Evolutionary conservation across 2,888 invertebrate species (phyloP).

Genomic region (Brachypalpus laphriformis): DNA sequence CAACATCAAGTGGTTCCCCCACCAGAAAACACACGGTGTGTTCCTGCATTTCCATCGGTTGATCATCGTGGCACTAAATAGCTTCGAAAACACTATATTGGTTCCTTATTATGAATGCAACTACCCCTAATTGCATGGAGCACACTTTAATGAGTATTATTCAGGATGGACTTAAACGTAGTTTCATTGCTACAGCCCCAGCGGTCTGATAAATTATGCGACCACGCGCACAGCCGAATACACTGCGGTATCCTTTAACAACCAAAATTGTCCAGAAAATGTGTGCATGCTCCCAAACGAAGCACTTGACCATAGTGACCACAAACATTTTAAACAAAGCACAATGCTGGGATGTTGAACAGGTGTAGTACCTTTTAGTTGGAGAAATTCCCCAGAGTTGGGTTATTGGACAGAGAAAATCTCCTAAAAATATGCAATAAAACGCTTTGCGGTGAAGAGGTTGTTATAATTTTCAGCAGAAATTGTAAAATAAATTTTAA

Average conservation of each 20-base stretch:
- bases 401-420: constrained; percentile 1
- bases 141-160: constrained; percentile 50
- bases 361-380: not conserved
- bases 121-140: constrained; percentile 38
- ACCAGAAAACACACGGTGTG: constrained; percentile 5
- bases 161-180: constrained; percentile 69
- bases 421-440: constrained; percentile 29
- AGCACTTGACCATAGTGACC: constrained; percentile 33
- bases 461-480: not conserved
- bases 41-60: constrained; percentile 28
- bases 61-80: constrained; percentile 41
- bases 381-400: not conserved
- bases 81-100: constrained; percentile 30
- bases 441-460: constrained; percentile 3
- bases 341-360: not conserved
- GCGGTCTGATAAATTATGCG: constrained; percentile 74
- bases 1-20: not conserved
- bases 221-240: constrained; percentile 53
- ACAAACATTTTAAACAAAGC: constrained; percentile 12
- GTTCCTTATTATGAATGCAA: constrained; percentile 37
- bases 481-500: too few species aligned
- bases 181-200: constrained; percentile 62
- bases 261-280: constrained; percentile 52
- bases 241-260: constrained; percentile 47
- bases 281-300: constrained; percentile 10